Conservation (phyloP, 2,797 vertebrate genomes). For the Sciurus carolinensis region DNA sequence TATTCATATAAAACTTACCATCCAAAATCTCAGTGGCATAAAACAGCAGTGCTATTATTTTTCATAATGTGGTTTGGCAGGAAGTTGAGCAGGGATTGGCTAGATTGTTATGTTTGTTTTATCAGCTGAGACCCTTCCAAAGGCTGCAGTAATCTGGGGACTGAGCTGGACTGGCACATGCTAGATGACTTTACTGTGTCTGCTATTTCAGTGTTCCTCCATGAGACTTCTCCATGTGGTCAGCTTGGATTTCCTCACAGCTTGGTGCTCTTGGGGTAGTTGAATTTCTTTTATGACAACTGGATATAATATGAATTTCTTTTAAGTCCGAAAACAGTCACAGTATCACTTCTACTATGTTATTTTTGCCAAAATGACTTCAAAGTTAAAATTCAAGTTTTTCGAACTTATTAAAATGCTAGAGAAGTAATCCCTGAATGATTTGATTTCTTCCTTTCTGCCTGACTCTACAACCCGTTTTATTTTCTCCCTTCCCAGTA, state of each 20-base stretch:
- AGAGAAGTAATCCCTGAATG: not conserved
- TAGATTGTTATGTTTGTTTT: not conserved
- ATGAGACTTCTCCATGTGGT: not conserved
- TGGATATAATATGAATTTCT: not conserved
- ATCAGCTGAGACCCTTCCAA: fast-evolving
- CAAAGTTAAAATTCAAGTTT: not conserved
- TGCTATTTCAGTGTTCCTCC: not conserved
- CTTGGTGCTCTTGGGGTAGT: no score
- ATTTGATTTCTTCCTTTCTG: not conserved
- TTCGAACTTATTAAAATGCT: not conserved
- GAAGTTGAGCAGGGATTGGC: not conserved
- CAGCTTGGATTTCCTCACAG: not conserved
- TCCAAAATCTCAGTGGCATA: not conserved
- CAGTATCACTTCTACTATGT: no score
- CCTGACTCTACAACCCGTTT: not conserved
- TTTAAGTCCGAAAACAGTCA: fast-evolving
- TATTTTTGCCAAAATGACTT: not conserved
- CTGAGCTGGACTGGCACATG: not conserved
- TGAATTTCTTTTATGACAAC: not conserved
- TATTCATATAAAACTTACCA: not conserved
- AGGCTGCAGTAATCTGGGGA: not conserved
- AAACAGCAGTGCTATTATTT: not conserved
- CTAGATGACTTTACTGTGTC: not conserved
- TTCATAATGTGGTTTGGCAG: not conserved
- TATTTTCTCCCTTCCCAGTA: not conserved